Conservation (phyloP, 2,113 vertebrate genomes). For the Lasiurus borealis region DNA sequence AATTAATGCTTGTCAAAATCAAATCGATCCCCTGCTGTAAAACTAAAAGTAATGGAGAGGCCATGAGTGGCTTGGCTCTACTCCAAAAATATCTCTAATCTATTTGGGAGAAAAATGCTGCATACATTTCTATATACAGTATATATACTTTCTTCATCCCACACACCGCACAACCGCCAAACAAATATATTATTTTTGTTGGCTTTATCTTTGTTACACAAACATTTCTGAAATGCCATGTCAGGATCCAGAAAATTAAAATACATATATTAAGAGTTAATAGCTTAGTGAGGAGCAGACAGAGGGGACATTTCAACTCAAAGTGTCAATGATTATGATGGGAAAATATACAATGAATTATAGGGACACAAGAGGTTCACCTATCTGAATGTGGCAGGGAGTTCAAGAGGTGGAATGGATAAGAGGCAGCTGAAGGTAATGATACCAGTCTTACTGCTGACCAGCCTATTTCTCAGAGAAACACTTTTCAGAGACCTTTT, state of each 20-base stretch:
- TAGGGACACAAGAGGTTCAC: not conserved
- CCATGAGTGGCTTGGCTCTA: not conserved
- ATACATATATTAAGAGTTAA: not conserved
- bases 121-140: not conserved
- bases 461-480: not conserved
- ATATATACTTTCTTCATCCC: not conserved
- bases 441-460: not conserved
- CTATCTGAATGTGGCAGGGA: not conserved
- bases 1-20: constrained; percentile 80
- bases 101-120: constrained; percentile 46
- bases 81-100: constrained; percentile 57
- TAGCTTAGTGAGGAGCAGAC: not conserved
- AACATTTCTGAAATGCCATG: not conserved
- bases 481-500: not conserved
- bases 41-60: constrained; percentile 60
- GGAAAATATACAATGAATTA: not conserved
- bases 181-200: not conserved
- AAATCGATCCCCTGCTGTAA: constrained; percentile 71
- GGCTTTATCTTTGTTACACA: not conserved
- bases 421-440: not conserved
- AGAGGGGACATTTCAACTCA: not conserved
- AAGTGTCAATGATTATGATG: not conserved
- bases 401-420: not conserved
- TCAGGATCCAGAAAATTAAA: not conserved
- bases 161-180: not conserved